These are phyloP conservation scores for Phalacrocorax pelagicus DNA, from an alignment of 2,113 vertebrate genomes.

Conservation along the genomic window DNA sequence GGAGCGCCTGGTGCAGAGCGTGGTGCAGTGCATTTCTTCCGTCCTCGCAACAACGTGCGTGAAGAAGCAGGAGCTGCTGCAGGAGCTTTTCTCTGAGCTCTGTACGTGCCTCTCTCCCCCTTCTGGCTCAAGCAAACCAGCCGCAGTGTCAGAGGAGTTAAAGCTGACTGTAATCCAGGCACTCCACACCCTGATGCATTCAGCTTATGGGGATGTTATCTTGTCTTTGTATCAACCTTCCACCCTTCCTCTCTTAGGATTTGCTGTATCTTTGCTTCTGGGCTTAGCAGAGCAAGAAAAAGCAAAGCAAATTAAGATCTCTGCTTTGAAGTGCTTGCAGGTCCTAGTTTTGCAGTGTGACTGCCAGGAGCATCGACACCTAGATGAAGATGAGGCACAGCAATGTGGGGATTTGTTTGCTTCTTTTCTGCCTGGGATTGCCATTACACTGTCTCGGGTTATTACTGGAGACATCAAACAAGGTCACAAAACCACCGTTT, in stretches of 20 bases:
- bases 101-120: constrained; percentile 83
- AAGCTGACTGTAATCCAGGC: constrained; percentile 80
- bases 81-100: constrained; percentile 87
- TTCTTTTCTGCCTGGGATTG: constrained; percentile 91
- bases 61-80: constrained; percentile 81
- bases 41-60: constrained; percentile 84
- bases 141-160: constrained; percentile 83
- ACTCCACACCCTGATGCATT: constrained; percentile 82
- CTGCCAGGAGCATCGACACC: constrained; percentile 71
- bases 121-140: constrained; percentile 62
- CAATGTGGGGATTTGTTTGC: constrained; percentile 82
- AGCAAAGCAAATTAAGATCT: constrained; percentile 79
- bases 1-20: constrained; percentile 79
- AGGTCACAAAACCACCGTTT: constrained; percentile 79
- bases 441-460: constrained; percentile 76
- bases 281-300: constrained; percentile 84
- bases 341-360: constrained; percentile 83
- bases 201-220: constrained; percentile 80
- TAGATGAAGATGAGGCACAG: constrained; percentile 52
- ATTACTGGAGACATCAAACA: constrained; percentile 88
- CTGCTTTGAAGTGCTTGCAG: constrained; percentile 84
- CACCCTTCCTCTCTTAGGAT: constrained; percentile 85
- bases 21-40: constrained; percentile 79
- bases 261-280: constrained; percentile 85
- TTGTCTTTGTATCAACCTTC: constrained; percentile 81